Percentiles rank a stretch among this genome's conserved stretches.
Evolutionary conservation across 2,113 vertebrate species (phyloP).

Genomic region (Australoheros scitulus): DNA sequence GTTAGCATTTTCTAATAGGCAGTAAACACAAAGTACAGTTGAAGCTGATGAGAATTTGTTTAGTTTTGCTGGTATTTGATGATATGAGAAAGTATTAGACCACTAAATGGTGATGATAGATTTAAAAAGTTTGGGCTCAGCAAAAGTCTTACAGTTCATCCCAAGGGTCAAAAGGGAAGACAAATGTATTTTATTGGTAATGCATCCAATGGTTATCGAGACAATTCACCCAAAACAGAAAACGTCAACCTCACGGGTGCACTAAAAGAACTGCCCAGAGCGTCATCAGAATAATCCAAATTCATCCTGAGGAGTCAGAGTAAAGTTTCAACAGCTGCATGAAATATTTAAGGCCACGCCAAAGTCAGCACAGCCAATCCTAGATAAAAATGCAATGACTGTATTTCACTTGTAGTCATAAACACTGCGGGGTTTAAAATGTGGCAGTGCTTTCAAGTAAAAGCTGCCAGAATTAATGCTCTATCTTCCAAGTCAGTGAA

Average conservation of each 20-base stretch:
- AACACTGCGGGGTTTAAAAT: not conserved
- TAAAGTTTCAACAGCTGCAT: not conserved
- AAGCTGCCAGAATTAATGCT: conserved; percentile 12
- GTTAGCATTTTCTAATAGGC: not conserved
- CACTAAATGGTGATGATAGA: not conserved
- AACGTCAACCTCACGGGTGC: not conserved
- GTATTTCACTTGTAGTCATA: not conserved
- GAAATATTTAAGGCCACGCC: not conserved
- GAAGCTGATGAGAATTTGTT: not conserved
- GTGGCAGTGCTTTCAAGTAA: not conserved
- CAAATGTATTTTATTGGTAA: not conserved
- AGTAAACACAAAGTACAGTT: not conserved
- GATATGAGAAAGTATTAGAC: not conserved
- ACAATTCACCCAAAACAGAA: not conserved
- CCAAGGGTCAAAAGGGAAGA: not conserved
- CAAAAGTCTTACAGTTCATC: not conserved
- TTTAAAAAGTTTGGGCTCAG: not conserved
- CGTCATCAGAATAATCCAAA: not conserved
- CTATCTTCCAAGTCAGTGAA: conserved; percentile 14
- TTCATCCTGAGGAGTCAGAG: not conserved
- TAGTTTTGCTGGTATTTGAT: not conserved
- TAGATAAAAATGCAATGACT: not conserved
- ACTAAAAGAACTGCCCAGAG: not conserved
- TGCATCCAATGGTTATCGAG: not conserved
- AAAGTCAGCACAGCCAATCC: not conserved